Percentiles rank a stretch among this genome's conserved stretches.
These are phyloP conservation scores for Palythoa grandis DNA, from an alignment of 92 coral and sea anemone species.

Conservation along the genomic window DNA sequence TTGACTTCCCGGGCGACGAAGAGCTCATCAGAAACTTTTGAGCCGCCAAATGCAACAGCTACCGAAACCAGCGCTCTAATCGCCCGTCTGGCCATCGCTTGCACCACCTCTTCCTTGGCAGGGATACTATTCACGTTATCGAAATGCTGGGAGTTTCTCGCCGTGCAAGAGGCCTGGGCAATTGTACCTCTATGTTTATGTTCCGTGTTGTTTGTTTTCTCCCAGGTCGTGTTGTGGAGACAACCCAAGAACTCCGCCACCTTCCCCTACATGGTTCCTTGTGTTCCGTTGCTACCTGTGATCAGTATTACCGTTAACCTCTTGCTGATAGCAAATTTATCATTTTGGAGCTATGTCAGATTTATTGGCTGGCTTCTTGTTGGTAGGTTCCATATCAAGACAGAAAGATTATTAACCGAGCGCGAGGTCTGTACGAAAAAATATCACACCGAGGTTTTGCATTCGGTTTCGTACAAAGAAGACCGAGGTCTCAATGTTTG, in stretches of 20 bases:
- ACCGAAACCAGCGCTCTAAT: background rate
- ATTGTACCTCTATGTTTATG: background rate
- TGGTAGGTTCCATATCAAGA: background rate
- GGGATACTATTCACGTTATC: constrained; percentile 10
- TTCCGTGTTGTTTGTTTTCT: constrained; percentile 10
- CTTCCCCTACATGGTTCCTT: constrained; percentile 42
- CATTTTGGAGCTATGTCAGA: constrained; percentile 12
- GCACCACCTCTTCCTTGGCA: constrained; percentile 1
- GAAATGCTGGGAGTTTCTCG: constrained; percentile 6
- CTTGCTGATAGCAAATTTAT: constrained; percentile 16
- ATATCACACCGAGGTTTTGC: too few relatives aligned
- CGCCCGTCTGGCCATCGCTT: constrained; percentile 25
- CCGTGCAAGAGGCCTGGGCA: constrained; percentile 6
- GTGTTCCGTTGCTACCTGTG: constrained; percentile 22
- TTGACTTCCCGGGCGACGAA: background rate
- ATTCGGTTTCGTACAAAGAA: too few relatives aligned
- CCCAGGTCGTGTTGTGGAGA: background rate
- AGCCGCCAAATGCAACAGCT: background rate
- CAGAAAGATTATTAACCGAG: too few relatives aligned
- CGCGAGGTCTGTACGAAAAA: too few relatives aligned
- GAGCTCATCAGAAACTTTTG: background rate
- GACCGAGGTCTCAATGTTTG: too few relatives aligned
- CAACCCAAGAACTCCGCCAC: constrained; percentile 36
- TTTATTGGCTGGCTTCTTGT: background rate
- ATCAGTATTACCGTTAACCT: constrained; percentile 23